phyloP scores from a whole-genome alignment of 2,888 invertebrate genomes.

The Cryptus viduatorius region DNA sequence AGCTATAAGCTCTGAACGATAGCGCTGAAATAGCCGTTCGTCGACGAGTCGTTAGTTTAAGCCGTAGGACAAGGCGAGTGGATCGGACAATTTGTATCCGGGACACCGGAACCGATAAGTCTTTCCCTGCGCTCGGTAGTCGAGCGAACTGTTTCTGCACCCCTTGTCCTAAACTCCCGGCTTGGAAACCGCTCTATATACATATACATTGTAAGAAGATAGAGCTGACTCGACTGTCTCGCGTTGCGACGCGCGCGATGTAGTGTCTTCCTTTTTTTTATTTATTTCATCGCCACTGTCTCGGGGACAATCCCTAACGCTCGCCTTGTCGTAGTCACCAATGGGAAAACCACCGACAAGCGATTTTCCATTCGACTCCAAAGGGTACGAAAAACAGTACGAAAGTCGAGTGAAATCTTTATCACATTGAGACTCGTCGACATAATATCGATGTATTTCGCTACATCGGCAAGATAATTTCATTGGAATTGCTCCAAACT shows the following conservation, averaged over 20 bases:
- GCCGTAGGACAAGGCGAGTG: conserved; percentile 46
- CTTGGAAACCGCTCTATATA: conserved; percentile 18
- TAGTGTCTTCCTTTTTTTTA: conserved; percentile 5
- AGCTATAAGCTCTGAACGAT: conserved; percentile 29
- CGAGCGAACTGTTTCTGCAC: conserved; percentile 34
- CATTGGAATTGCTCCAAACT: no score
- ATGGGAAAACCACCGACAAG: conserved; percentile 36
- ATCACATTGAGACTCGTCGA: no score
- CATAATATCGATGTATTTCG: no score
- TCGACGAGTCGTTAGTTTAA: conserved; percentile 46
- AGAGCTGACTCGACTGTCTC: conserved; percentile 65
- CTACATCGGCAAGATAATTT: no score
- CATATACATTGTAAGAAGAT: not conserved
- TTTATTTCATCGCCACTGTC: conserved; percentile 1
- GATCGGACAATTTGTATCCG: conserved; percentile 62
- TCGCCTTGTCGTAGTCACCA: conserved; percentile 27
- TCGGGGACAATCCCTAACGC: conserved; percentile 30
- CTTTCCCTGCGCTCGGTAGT: conserved; percentile 37
- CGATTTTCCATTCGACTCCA: conserved; percentile 15
- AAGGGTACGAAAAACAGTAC: not conserved
- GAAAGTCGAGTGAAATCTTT: not conserved
- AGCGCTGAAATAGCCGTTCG: conserved; percentile 52
- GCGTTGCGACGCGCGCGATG: conserved; percentile 19
- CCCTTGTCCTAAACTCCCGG: conserved; percentile 28
- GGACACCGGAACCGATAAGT: conserved; percentile 50